Evolutionary conservation across 2,113 vertebrate genomes (phyloP), one percentile per base, ranked within the genome.

Genomic region (Willisornis vidua): DNA sequence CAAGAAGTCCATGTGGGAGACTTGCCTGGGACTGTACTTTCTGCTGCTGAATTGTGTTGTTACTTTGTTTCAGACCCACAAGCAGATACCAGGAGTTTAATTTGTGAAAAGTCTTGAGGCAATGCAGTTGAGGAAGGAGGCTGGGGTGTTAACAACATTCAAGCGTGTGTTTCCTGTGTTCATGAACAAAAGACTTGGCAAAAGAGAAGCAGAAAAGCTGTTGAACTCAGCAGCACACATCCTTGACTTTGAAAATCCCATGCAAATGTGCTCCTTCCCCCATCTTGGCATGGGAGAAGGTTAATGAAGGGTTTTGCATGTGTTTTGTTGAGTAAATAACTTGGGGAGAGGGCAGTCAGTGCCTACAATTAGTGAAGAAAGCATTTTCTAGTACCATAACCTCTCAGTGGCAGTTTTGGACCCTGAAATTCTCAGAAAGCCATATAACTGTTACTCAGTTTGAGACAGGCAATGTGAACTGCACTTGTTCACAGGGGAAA

Each of bases 381-480:
- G 31, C 7, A 3, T 14, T 37, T 7, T 59, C 6, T 70, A 33
- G 10, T 39, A 48, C 33, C 6, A 37, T 41, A 48, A 18, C n/a
- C 15, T 75, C 8, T 74, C 14, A 28, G 11, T 41, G 19, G 16
- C 12, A 12, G 14, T 59, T 82, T 58, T 51, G 16, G 20, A 48
- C 14, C 29, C 45, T 31, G 25, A 29, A 61, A 46, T 74, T 73
- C 51, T 76, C 37, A 71, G 25, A 51, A 83, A 29, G 31, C 6
- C 8, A 0, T 51, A 1, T 37, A 55, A n/a, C 10, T 15, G 16
- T 41, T 1, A 1, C 23, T 81, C n/a, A 19, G 0, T 72, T 48
- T 39, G 35, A 51, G 24, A 33, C n/a, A 41, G 18, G 33, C 46
- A 85, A 4, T 1, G 0, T 33, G 37, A 62, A 59, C 35, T 10